phyloP scores from a whole-genome alignment of 2,888 invertebrate species.

The Zele albiditarsus region DNA sequence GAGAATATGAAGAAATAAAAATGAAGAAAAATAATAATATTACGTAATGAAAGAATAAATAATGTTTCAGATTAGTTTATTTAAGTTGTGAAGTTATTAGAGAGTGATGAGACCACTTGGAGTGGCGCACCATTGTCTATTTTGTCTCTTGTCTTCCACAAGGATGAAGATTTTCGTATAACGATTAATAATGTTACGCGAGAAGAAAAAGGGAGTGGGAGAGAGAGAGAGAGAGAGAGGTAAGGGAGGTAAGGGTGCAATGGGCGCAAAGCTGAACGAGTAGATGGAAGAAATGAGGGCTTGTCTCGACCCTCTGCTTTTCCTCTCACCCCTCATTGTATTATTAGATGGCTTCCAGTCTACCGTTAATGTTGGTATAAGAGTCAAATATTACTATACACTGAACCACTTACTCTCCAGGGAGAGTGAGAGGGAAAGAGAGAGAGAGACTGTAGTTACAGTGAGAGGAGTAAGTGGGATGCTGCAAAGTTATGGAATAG shows the following conservation, averaged over 20 bases:
- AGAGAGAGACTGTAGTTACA: not conserved
- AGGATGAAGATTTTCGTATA: slow-evolving; percentile 11
- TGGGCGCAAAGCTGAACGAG: not conserved
- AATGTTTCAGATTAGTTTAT: not conserved
- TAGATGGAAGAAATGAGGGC: slow-evolving; percentile 27
- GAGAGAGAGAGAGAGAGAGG: not conserved
- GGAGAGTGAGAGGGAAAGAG: not conserved
- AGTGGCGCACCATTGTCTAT: slow-evolving; percentile 1
- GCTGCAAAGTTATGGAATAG: slow-evolving; percentile 65
- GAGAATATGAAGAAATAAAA: not conserved
- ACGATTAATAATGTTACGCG: slow-evolving; percentile 26
- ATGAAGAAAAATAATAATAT: not conserved
- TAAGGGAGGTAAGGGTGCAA: not conserved
- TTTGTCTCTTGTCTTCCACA: not conserved
- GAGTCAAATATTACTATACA: slow-evolving; percentile 54
- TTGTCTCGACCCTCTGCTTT: slow-evolving; percentile 26
- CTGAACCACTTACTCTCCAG: slow-evolving; percentile 51
- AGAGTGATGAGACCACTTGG: not conserved
- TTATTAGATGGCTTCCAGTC: slow-evolving; percentile 54
- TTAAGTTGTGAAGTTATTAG: slow-evolving; percentile 17
- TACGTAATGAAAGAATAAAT: not conserved
- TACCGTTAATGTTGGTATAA: slow-evolving; percentile 35
- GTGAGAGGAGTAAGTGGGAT: slow-evolving; percentile 37
- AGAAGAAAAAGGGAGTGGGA: not conserved
- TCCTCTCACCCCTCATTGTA: slow-evolving; percentile 38